A percentile compares a stretch with the other conserved stretches of the same genome.
phyloP scores from a whole-genome alignment of 2,888 invertebrate species.

The Plebejus melissa region DNA sequence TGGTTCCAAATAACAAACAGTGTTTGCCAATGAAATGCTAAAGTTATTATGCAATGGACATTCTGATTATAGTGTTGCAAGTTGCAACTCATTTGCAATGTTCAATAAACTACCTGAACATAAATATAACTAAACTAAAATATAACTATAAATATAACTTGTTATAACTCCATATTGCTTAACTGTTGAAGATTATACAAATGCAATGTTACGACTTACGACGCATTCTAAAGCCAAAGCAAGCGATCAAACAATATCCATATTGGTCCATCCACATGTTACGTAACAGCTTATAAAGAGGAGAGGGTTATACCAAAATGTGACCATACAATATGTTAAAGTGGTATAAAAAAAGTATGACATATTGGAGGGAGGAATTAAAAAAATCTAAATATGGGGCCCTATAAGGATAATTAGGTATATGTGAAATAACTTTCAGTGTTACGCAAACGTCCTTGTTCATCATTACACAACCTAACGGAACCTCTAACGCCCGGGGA shows the following conservation, averaged over 20 bases:
- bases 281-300: background rate
- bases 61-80: background rate
- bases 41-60: background rate
- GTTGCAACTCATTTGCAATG: background rate
- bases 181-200: slow-evolving; percentile 5
- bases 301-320: too few species aligned
- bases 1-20: background rate
- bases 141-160: too few species aligned
- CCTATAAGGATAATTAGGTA: background rate
- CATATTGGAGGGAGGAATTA: too few species aligned
- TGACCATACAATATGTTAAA: too few species aligned
- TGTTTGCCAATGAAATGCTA: background rate
- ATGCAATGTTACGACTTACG: background rate
- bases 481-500: background rate
- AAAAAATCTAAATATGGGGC: too few species aligned
- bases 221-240: background rate
- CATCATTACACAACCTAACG: slow-evolving; percentile 25
- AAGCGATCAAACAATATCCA: background rate
- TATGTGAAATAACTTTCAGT: slow-evolving; percentile 5
- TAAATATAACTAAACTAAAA: too few species aligned
- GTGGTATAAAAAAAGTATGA: too few species aligned
- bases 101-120: background rate
- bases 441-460: slow-evolving; percentile 26
- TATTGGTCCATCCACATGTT: background rate
- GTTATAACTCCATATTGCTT: background rate